A percentile compares a stretch with the other conserved stretches of the same genome.
Conservation (phyloP, 1,140 invertebrate species). For the Drosophila willistoni region DNA sequence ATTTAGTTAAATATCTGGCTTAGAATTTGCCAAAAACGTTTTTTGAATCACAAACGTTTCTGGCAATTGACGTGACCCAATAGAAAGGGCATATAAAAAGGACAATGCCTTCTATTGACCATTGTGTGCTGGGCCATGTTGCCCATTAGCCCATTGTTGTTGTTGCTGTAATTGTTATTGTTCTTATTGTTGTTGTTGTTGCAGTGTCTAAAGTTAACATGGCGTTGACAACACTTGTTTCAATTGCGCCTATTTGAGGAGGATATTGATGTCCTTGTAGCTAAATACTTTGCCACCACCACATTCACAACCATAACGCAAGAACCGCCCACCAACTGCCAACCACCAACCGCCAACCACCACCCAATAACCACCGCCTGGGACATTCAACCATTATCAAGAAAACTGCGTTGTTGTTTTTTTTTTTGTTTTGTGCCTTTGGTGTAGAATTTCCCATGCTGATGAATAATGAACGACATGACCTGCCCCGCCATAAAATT, state of each 20-base stretch:
- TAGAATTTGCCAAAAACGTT: too few relatives aligned
- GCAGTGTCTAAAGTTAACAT: conserved; percentile 17
- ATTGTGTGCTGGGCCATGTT: background rate
- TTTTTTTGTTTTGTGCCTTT: background rate
- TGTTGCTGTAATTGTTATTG: background rate
- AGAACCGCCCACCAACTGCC: background rate
- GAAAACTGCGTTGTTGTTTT: conserved; percentile 2
- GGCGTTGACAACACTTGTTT: conserved; percentile 26
- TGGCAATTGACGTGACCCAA: too few relatives aligned
- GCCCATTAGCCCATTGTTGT: conserved; percentile 8
- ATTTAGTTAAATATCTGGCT: too few relatives aligned
- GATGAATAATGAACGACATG: conserved; percentile 9
- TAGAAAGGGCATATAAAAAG: conserved; percentile 5
- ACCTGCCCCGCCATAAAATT: conserved; percentile 7
- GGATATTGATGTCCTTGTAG: conserved; percentile 22
- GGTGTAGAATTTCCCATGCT: conserved; percentile 8
- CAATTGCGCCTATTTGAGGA: conserved; percentile 21
- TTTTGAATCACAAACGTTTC: too few relatives aligned
- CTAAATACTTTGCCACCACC: conserved; percentile 6
- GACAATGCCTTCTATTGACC: conserved; percentile 22
- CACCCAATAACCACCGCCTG: background rate
- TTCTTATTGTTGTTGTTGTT: conserved; percentile 6
- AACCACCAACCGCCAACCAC: too few relatives aligned
- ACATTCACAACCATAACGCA: too few relatives aligned
- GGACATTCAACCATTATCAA: background rate